Percentiles rank a stretch among this genome's conserved stretches.
phyloP scores from a whole-genome alignment of 1,140 invertebrate species.

The Macrostomum lignano region DNA sequence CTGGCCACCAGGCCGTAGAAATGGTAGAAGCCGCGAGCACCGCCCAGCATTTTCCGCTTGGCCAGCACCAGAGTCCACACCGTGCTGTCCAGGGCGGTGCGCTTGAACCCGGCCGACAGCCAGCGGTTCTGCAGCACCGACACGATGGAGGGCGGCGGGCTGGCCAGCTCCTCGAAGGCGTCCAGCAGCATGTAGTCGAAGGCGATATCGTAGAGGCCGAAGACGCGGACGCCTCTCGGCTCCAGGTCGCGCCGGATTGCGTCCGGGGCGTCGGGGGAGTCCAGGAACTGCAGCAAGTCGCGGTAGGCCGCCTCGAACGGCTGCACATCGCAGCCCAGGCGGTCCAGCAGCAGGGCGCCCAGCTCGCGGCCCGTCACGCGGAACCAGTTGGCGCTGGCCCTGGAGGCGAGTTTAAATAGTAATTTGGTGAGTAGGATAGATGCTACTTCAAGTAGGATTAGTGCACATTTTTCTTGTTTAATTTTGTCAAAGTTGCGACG shows the following conservation, averaged over 20 bases:
- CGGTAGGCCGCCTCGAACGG: neutral
- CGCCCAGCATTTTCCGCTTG: constrained; percentile 56
- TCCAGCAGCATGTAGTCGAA: constrained; percentile 86
- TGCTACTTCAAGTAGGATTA: too few relatives aligned
- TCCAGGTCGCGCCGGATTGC: neutral
- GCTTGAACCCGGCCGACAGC: constrained; percentile 78
- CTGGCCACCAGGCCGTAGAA: constrained; percentile 84
- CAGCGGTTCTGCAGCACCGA: constrained; percentile 79
- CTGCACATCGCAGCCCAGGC: neutral
- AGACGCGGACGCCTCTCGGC: constrained; percentile 9
- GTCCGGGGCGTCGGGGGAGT: neutral
- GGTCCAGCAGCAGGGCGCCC: neutral
- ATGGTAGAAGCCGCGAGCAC: constrained; percentile 61
- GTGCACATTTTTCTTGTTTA: too few relatives aligned
- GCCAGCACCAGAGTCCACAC: constrained; percentile 83
- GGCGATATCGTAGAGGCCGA: constrained; percentile 83
- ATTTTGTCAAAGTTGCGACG: too few relatives aligned
- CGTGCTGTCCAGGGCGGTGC: constrained; percentile 72
- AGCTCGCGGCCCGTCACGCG: neutral
- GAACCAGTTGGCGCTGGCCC: too few relatives aligned
- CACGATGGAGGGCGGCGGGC: constrained; percentile 54
- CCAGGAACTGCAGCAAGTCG: neutral
- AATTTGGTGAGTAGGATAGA: too few relatives aligned
- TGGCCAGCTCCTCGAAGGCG: constrained; percentile 73
- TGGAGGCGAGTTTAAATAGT: too few relatives aligned